Percentiles rank a stretch among this genome's conserved stretches.
Conservation (phyloP, 1,140 invertebrate species). For the Cydia splendana region DNA sequence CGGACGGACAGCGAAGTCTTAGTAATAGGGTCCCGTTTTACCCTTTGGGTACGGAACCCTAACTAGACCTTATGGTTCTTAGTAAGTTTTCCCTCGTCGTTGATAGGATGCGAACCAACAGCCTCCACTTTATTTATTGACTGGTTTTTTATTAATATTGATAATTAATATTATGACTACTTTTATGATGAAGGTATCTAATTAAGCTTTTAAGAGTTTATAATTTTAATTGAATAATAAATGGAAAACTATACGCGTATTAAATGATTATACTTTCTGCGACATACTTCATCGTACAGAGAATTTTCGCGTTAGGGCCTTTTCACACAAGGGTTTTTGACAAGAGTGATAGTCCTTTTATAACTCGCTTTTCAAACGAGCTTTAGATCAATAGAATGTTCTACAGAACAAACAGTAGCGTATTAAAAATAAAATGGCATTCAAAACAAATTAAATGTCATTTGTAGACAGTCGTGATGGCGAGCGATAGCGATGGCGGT, state of each 20-base stretch:
- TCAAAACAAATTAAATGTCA: constrained; percentile 14
- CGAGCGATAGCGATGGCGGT: constrained; percentile 1
- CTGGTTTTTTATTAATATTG: background rate
- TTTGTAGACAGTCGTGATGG: constrained; percentile 2
- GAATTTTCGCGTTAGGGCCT: background rate
- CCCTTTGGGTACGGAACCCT: no score
- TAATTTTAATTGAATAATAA: background rate
- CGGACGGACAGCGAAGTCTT: no score
- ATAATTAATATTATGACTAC: background rate
- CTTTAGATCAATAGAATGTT: background rate
- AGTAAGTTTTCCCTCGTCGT: no score
- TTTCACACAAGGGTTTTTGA: no score
- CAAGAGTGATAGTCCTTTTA: no score
- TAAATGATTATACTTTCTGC: background rate
- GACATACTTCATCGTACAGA: background rate
- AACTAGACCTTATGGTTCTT: no score
- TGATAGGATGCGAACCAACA: no score
- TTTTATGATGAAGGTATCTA: background rate
- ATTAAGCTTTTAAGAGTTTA: background rate
- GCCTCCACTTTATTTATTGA: no score
- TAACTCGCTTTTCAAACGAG: background rate
- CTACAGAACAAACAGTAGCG: background rate
- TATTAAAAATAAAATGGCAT: constrained; percentile 8
- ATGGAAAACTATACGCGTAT: background rate
- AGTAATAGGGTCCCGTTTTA: no score